Evolutionary conservation across 2,797 vertebrate species (phyloP).

Genomic region (Dromococcyx pavoninus): DNA sequence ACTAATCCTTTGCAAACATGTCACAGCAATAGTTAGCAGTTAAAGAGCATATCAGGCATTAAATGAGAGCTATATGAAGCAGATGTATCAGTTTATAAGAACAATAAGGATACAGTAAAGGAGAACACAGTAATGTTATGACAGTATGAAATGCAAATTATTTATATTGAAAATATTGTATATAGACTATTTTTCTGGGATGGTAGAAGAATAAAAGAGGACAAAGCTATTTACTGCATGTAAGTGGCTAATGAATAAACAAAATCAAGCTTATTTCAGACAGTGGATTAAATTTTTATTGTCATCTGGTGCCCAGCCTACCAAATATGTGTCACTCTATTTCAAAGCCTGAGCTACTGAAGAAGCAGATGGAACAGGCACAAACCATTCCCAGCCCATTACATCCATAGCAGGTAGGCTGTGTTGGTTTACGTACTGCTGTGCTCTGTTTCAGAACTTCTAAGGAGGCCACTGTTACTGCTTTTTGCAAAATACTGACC

Average conservation of each 20-base stretch:
- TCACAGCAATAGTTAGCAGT: not conserved
- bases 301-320: not conserved
- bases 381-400: not conserved
- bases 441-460: not conserved
- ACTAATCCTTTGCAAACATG: not conserved
- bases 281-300: not conserved
- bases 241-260: not conserved
- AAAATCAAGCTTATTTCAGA: not conserved
- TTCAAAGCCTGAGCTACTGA: not conserved
- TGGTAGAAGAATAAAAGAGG: not conserved
- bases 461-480: fast-evolving
- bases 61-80: not conserved
- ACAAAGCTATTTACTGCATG: not conserved
- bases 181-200: not conserved
- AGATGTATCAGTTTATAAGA: not conserved
- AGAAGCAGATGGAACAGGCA: not conserved
- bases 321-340: not conserved
- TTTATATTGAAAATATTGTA: not conserved
- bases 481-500: not conserved
- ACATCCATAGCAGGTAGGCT: not conserved
- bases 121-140: not conserved
- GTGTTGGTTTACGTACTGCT: fast-evolving
- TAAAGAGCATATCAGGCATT: not conserved
- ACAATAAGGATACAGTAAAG: not conserved
- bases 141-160: not conserved